Conservation (phyloP, 1,140 invertebrate genomes). For the Mactra quadrangularis region DNA sequence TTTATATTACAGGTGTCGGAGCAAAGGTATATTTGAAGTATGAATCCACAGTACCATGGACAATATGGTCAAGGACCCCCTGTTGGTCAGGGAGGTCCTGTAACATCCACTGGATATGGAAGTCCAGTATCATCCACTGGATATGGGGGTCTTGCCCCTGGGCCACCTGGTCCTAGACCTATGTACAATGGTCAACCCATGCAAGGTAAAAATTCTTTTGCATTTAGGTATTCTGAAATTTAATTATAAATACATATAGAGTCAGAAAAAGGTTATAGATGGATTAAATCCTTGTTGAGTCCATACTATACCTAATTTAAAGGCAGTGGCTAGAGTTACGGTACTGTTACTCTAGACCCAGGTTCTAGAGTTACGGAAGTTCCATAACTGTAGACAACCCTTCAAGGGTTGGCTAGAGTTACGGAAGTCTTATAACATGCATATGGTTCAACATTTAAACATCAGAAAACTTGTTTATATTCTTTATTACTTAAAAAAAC, state of each 20-base stretch:
- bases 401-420: too few relatives aligned
- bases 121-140: constrained; percentile 22
- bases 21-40: not conserved
- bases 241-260: not conserved
- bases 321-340: too few relatives aligned
- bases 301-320: too few relatives aligned
- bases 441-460: too few relatives aligned
- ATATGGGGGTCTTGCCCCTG: constrained; percentile 42
- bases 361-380: too few relatives aligned
- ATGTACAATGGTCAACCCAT: constrained; percentile 64
- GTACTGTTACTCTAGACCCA: too few relatives aligned
- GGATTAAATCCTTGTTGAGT: not conserved
- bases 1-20: too few relatives aligned
- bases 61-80: constrained; percentile 63
- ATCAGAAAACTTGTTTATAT: too few relatives aligned
- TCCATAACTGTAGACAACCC: too few relatives aligned
- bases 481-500: too few relatives aligned
- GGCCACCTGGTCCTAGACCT: constrained; percentile 10
- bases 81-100: constrained; percentile 36
- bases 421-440: too few relatives aligned
- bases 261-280: not conserved
- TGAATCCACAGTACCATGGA: constrained; percentile 63
- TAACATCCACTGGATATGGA: constrained; percentile 43
- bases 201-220: constrained; percentile 24
- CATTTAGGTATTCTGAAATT: not conserved